Percentiles rank a stretch among this genome's conserved stretches.
Evolutionary conservation across 2,797 vertebrate species (phyloP).

Genomic region (Anguilla pacifica): DNA sequence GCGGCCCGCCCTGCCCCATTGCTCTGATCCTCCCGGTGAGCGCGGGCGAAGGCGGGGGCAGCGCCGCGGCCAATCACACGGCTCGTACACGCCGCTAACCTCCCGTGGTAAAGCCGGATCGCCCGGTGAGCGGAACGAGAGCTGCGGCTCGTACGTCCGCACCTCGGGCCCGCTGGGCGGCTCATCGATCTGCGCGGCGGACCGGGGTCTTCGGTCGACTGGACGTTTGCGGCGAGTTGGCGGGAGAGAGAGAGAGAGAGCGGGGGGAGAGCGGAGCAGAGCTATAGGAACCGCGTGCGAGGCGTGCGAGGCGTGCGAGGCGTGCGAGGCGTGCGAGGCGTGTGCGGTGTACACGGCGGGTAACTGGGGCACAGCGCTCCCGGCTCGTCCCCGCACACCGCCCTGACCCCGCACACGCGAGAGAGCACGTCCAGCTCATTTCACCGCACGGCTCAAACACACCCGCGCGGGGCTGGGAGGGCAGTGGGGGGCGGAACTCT

Average conservation of each 20-base stretch:
- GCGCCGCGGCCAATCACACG: not conserved
- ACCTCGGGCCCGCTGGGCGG: not conserved
- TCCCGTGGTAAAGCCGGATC: not conserved
- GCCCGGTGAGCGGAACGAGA: not conserved
- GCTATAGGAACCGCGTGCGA: not conserved
- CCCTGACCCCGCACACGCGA: not conserved
- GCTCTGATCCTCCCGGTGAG: not conserved
- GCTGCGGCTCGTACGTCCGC: not conserved
- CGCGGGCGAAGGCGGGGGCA: not conserved
- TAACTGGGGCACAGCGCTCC: not conserved
- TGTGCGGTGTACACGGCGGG: not conserved
- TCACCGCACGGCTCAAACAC: too few species aligned
- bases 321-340: too few species aligned
- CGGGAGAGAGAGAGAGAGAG: conserved; percentile 15
- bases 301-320: not conserved
- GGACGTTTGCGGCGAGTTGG: not conserved
- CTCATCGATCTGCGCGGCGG: not conserved
- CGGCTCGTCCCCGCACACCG: not conserved
- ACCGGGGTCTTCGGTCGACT: not conserved
- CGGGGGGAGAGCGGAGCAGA: not conserved
- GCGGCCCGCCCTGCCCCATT: not conserved
- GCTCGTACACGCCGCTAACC: not conserved
- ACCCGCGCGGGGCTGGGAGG: too few species aligned
- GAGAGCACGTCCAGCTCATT: not conserved
- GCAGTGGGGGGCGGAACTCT: too few species aligned